These are phyloP conservation scores for Eilema griseolum DNA, from an alignment of 2,888 invertebrate species.

Conservation along the genomic window DNA sequence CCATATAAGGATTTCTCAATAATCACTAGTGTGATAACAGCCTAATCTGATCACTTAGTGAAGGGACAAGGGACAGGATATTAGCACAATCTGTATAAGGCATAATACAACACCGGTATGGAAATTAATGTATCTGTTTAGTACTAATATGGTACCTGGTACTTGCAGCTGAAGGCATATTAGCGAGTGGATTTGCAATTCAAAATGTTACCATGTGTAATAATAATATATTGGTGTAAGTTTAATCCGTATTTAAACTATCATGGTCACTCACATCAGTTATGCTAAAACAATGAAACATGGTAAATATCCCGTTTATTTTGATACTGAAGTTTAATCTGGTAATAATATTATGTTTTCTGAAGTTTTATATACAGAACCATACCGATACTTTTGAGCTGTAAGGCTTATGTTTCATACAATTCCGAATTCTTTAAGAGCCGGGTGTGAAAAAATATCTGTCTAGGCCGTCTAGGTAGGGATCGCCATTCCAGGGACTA, in stretches of 20 bases:
- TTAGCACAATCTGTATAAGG: conserved; percentile 43
- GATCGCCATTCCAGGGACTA: too few species aligned
- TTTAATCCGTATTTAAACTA: too few species aligned
- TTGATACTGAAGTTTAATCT: too few species aligned
- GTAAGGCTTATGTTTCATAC: too few species aligned
- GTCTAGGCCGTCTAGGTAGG: too few species aligned
- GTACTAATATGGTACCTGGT: background rate
- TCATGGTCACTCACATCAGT: too few species aligned
- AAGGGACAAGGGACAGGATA: conserved; percentile 43
- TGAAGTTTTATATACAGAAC: too few species aligned
- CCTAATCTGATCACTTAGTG: conserved; percentile 15
- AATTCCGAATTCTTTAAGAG: too few species aligned
- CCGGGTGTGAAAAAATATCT: too few species aligned
- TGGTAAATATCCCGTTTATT: too few species aligned
- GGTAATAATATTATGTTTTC: background rate
- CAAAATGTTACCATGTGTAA: background rate
- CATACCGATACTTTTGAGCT: too few species aligned
- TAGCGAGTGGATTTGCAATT: background rate
- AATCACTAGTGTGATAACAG: background rate
- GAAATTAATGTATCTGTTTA: conserved; percentile 7
- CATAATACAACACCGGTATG: conserved; percentile 31
- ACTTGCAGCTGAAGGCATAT: background rate
- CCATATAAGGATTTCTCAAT: background rate
- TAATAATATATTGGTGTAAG: background rate
- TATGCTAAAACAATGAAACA: too few species aligned